Evolutionary conservation across 1,140 invertebrate species (phyloP).

Genomic region (Hydropsyche tenuis): DNA sequence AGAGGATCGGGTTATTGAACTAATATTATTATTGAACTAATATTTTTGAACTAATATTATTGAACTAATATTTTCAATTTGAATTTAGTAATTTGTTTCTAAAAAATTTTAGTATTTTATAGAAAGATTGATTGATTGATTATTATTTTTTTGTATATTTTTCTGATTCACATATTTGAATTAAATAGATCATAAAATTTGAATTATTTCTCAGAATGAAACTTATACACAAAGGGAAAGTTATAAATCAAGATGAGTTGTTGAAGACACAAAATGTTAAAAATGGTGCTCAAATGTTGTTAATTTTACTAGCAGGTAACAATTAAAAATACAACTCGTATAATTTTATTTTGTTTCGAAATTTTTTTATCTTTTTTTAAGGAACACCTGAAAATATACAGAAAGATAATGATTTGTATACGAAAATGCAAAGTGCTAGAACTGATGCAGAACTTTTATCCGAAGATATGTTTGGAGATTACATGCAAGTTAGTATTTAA

Average conservation of each 20-base stretch:
- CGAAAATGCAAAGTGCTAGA: slow-evolving; percentile 63
- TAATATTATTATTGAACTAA: too few species aligned
- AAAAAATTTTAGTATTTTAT: too few species aligned
- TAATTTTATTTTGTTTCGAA: slow-evolving; percentile 8
- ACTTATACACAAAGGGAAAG: slow-evolving; percentile 70
- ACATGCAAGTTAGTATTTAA: slow-evolving; percentile 23
- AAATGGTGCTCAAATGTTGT: slow-evolving; percentile 74
- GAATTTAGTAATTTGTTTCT: too few species aligned
- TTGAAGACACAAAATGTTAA: slow-evolving; percentile 67
- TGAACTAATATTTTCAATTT: too few species aligned
- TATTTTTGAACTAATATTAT: too few species aligned
- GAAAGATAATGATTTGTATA: slow-evolving; percentile 57
- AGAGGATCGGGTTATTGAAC: too few species aligned
- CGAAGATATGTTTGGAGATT: slow-evolving; percentile 42
- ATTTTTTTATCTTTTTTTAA: slow-evolving; percentile 44
- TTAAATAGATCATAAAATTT: too few species aligned
- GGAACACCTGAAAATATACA: slow-evolving; percentile 55
- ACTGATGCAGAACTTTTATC: slow-evolving; percentile 63
- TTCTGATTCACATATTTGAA: too few species aligned
- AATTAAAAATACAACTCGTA: slow-evolving; percentile 7
- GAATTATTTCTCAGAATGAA: slow-evolving; percentile 66
- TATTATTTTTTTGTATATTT: too few species aligned
- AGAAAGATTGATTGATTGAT: too few species aligned
- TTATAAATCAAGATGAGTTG: slow-evolving; percentile 64
- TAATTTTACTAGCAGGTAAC: slow-evolving; percentile 63